Evolutionary conservation across 2,888 invertebrate species (phyloP), one percentile per base, ranked within the genome.

Genomic region (Rhingia campestris): DNA sequence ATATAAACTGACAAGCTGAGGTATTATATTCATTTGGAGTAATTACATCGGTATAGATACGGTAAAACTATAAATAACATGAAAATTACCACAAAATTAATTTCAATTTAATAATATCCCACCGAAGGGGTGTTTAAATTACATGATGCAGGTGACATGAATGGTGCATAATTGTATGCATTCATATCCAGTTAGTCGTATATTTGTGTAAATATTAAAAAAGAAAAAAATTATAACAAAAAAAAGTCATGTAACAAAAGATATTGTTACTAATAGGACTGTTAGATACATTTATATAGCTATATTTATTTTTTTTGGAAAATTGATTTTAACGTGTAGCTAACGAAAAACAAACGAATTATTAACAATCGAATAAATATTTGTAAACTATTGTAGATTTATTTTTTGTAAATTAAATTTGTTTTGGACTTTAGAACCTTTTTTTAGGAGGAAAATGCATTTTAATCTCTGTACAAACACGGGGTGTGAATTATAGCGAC

Each of bases 21-120:
- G 32, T 39, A 33, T 49, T 73, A 54, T 63, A 77, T 67, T 82
- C 67, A 67, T 63, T 82, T 77, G 53, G 61, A 76, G 77, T 77
- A 63, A 82, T 73, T 73, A 67, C 77, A 73, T 82, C 45, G 32
- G 51, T 51, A 45, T 39, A 49, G 32, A 41, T 61, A 30, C 10
- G 6, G 33, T 39, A 39, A 54, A 43, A 72, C 41, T 32, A 58
- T 22, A 61, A 54, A 30, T 47, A 47, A 59, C 45, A 63, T 39
- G 53, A 54, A 49, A 72, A 54, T 51, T 51, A 47, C 79, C 69
- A 39, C 64, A 74, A 64, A 69, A 73, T 82, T 73, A 67, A 67
- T 82, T 73, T 73, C 73, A 73, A 64, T 69, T 79, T 63, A 79
- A 73, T 74, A 51, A 82, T 73, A 49, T 39, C 49, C 58, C 73